phyloP scores from a whole-genome alignment of 2,888 invertebrate species.

The Caradrina clavipalpis region DNA sequence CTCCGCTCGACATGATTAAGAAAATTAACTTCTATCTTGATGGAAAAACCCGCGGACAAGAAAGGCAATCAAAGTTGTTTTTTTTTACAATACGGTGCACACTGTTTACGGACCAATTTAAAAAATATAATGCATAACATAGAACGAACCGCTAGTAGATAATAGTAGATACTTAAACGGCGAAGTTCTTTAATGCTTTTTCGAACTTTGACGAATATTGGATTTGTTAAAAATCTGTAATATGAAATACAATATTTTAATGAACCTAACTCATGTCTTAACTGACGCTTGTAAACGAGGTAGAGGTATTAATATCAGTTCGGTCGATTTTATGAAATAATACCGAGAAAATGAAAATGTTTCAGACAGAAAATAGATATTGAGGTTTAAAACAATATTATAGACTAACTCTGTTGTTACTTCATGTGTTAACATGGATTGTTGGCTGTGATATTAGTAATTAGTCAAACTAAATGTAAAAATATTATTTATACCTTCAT shows the following conservation, averaged over 20 bases:
- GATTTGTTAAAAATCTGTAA: neutral
- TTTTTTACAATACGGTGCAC: neutral
- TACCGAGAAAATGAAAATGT: slow-evolving; percentile 2
- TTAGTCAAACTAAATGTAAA: neutral
- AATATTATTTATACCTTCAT: neutral
- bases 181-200: neutral
- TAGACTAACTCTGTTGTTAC: slow-evolving; percentile 17
- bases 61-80: neutral
- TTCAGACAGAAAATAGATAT: slow-evolving; percentile 29
- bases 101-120: no score
- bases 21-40: neutral
- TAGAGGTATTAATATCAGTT: slow-evolving; percentile 1
- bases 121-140: neutral
- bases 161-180: neutral
- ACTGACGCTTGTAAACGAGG: slow-evolving; percentile 12
- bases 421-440: slow-evolving; percentile 1
- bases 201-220: neutral
- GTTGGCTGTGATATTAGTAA: neutral
- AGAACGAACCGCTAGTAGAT: neutral
- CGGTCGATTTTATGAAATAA: slow-evolving; percentile 22
- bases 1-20: neutral
- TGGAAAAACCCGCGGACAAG: neutral
- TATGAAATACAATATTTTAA: slow-evolving; percentile 6
- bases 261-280: neutral
- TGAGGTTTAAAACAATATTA: slow-evolving; percentile 24